A percentile compares a stretch with the other conserved stretches of the same genome.
These are phyloP conservation scores for Hyla sarda DNA, from an alignment of 2,113 vertebrate genomes.

Conservation along the genomic window DNA sequence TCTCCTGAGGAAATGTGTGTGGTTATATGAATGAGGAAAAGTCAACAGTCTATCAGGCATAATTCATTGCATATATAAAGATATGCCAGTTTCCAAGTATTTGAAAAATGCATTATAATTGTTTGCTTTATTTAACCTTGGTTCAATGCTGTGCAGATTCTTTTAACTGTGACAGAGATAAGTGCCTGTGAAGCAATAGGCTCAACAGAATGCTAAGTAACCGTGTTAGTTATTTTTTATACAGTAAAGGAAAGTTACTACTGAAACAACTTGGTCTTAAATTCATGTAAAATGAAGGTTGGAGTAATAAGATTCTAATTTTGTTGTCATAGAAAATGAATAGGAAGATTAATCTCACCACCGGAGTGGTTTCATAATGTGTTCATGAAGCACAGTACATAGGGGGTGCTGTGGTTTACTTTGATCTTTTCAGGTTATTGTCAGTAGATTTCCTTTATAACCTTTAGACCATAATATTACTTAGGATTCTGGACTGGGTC, in stretches of 20 bases:
- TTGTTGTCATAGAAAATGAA: not conserved
- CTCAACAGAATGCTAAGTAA: constrained; percentile 33
- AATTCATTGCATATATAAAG: not conserved
- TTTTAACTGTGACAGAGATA: constrained; percentile 18
- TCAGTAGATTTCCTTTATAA: not conserved
- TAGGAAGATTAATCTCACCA: not conserved
- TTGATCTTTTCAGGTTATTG: not conserved
- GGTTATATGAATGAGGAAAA: constrained; percentile 17
- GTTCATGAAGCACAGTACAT: not conserved
- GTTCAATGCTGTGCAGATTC: constrained; percentile 9
- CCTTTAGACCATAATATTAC: too few species aligned
- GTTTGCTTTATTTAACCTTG: constrained; percentile 42
- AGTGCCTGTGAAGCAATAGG: not conserved
- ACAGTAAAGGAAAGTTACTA: not conserved
- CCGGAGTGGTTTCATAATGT: not conserved
- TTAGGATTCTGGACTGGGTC: too few species aligned
- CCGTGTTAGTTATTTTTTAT: not conserved
- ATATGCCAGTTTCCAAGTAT: not conserved
- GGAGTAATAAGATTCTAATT: not conserved
- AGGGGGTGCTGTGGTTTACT: not conserved
- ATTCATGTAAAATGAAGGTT: not conserved
- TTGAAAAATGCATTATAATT: not conserved
- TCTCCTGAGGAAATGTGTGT: constrained; percentile 24
- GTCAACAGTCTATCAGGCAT: not conserved
- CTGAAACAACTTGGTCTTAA: not conserved